Percentiles rank a stretch among this genome's conserved stretches.
phyloP scores from a whole-genome alignment of 2,797 vertebrate genomes.

The Discoglossus pictus region DNA sequence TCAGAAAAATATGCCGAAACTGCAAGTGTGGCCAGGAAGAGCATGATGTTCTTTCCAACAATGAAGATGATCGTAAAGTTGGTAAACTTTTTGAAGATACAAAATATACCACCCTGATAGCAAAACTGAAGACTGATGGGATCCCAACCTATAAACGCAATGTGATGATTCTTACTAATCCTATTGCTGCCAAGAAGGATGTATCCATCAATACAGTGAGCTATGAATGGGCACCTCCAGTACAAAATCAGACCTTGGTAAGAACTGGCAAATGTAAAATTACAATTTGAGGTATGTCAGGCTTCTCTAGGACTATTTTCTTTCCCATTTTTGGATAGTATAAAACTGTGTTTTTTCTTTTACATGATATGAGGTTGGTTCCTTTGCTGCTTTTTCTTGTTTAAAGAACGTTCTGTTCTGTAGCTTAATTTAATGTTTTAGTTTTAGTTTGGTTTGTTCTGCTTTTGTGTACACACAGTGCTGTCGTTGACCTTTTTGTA shows the following conservation, averaged over 20 bases:
- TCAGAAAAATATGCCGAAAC: conserved; percentile 95
- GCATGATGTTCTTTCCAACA: conserved; percentile 85
- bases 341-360: not conserved
- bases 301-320: not conserved
- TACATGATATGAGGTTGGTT: not conserved
- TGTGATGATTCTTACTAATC: conserved; percentile 79
- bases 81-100: conserved; percentile 95
- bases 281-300: not conserved
- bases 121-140: conserved; percentile 90
- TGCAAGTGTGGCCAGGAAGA: conserved; percentile 94
- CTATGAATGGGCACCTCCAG: conserved; percentile 94
- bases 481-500: too few species aligned
- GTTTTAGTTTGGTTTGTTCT: too few species aligned
- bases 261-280: conserved; percentile 48
- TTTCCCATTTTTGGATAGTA: too few species aligned
- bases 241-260: conserved; percentile 89
- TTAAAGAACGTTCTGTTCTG: too few species aligned
- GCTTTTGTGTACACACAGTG: too few species aligned
- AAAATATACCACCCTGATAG: conserved; percentile 92
- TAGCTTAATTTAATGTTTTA: too few species aligned
- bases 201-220: conserved; percentile 83
- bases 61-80: conserved; percentile 91
- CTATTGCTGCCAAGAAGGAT: conserved; percentile 78
- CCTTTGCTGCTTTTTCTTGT: too few species aligned
- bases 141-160: conserved; percentile 83